A percentile compares a stretch with the other conserved stretches of the same genome.
phyloP scores from a whole-genome alignment of 2,113 vertebrate genomes.

The Coregonus clupeaformis region DNA sequence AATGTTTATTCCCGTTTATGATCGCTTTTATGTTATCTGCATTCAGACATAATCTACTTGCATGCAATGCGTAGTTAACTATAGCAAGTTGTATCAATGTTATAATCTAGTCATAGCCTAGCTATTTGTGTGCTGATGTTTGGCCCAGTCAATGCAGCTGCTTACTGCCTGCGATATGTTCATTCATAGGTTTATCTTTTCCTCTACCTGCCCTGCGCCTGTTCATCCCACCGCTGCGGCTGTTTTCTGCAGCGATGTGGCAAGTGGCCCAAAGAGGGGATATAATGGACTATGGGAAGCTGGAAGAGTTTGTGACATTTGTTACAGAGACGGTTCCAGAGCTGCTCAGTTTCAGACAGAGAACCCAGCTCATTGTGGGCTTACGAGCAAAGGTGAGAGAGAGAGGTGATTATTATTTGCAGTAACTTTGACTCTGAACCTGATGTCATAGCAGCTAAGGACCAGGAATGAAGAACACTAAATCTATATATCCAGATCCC shows the following conservation, averaged over 20 bases:
- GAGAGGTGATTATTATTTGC: no score
- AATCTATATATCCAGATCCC: no score
- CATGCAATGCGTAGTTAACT: no score
- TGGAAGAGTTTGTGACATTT: conserved; percentile 72
- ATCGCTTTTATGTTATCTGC: no score
- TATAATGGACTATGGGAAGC: conserved; percentile 69
- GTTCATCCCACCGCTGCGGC: conserved; percentile 65
- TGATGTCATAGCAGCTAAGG: no score
- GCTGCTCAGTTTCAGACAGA: conserved; percentile 75
- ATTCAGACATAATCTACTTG: no score
- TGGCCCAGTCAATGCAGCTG: no score
- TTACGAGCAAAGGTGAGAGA: conserved; percentile 77
- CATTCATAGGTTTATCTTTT: conserved; percentile 1
- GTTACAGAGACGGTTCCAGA: conserved; percentile 72
- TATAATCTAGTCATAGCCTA: no score
- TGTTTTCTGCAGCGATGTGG: conserved; percentile 77
- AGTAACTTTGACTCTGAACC: neutral
- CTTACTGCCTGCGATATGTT: neutral
- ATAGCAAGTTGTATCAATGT: no score
- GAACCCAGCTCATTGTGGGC: conserved; percentile 77
- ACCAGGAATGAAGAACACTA: no score
- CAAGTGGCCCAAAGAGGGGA: conserved; percentile 63
- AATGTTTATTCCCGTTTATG: no score
- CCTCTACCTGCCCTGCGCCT: conserved; percentile 55
- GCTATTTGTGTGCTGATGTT: no score